Evolutionary conservation across 2,797 vertebrate genomes (phyloP).

Genomic region (Lacerta bilineata): DNA sequence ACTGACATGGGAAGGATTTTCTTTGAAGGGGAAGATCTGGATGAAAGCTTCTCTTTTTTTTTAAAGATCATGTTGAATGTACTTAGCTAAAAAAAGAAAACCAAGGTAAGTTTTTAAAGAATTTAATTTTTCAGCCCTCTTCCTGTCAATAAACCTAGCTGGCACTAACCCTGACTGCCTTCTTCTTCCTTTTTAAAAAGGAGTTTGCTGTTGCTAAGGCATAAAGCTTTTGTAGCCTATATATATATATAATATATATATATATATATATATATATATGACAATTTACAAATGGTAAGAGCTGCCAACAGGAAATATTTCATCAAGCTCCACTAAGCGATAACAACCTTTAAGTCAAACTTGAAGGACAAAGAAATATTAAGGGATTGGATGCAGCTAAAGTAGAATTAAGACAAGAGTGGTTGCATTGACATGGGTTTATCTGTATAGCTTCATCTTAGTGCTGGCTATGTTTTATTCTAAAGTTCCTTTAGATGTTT

Average conservation of each 20-base stretch:
- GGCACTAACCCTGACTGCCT: slow-evolving; percentile 30
- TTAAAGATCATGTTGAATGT: slow-evolving; percentile 5
- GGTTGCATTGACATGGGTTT: background rate
- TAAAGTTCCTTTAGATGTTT: no score
- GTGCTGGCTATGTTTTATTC: no score
- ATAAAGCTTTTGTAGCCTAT: slow-evolving; percentile 60
- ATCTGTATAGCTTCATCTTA: no score
- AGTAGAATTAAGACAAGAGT: background rate
- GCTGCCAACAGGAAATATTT: slow-evolving; percentile 39
- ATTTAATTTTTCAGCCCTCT: slow-evolving; percentile 40
- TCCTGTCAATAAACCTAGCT: slow-evolving; percentile 27
- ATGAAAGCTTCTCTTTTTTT: background rate
- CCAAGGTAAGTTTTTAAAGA: slow-evolving; percentile 30
- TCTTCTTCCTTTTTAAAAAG: slow-evolving; percentile 19
- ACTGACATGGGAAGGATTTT: background rate
- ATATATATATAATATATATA: slow-evolving; percentile 46
- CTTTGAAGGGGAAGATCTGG: slow-evolving; percentile 16
- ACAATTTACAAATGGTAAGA: slow-evolving; percentile 61
- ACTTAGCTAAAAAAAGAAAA: slow-evolving; percentile 27
- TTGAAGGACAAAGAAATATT: slow-evolving; percentile 5
- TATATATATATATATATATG: slow-evolving; percentile 37
- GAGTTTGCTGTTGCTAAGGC: slow-evolving; percentile 70
- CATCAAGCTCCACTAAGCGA: slow-evolving; percentile 45
- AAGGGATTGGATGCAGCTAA: background rate
- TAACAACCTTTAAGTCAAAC: slow-evolving; percentile 8